Base-by-base conservation (phyloP, 2,797 vertebrate genomes). In the Pelochelys cantorii region DNA sequence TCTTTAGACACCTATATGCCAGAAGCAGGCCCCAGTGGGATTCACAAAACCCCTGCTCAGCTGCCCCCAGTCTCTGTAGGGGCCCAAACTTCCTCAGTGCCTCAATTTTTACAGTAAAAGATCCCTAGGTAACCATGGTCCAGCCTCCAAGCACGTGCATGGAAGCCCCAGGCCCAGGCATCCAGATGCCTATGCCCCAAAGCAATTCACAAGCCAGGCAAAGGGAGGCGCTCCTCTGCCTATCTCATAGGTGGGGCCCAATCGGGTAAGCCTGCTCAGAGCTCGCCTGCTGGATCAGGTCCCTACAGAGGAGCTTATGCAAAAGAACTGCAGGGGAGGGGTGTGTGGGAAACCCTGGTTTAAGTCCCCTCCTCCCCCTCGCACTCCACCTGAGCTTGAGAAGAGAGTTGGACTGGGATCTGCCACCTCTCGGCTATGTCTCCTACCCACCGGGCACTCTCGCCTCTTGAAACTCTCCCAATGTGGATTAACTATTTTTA, bases 61-160 rank as follows among this genome's bases (percentile, higher is more conserved):
- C 62, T 68, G 4, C 62, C n/a, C n/a, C 7, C n/a, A 68, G 17
- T 34, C 5, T 8, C 17, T 71, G 65, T 22, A 37, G 65, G n/a
- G 34, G n/a, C n/a, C 31, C 20, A 68, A 34, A 18, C 18, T 3
- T 34, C 18, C 65, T 71, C 9, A 2, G n/a, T 9, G 1, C 65
- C 18, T 34, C 22, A 10, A 22, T 34, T 22, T 71, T 34, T 11
- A 7, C 18, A 22, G n/a, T 71, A 34, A 34, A 71, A 37, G n/a
- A 22, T 71, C n/a, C 65, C 10, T 20, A 22, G n/a, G 65, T 4
- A 11, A 18, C n/a, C 18, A 22, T 20, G 65, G 17, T n/a, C 20
- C 8, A 2, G 18, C 65, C n/a, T 22, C n/a, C 18, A n/a, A 34
- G 18, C 34, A 22, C 2, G n/a, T 4, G 1, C 65, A 11, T 18